Evolutionary conservation across 2,797 vertebrate species (phyloP).

Genomic region (Chelon labrosus): DNA sequence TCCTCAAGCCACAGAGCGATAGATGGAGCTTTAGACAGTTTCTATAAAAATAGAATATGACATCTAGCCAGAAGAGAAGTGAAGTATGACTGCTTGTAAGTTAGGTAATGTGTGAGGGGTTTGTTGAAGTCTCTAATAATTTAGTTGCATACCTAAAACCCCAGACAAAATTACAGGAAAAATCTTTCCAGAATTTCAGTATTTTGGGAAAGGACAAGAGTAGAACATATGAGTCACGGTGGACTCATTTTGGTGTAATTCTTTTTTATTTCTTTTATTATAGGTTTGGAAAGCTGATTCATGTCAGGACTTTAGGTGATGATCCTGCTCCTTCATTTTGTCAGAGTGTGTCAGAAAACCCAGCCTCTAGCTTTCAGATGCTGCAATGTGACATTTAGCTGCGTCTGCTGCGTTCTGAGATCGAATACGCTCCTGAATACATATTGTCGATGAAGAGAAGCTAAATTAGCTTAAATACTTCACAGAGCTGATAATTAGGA

Average conservation of each 20-base stretch:
- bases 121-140: too few species aligned
- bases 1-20: too few species aligned
- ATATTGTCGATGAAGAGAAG: conserved; percentile 37
- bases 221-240: conserved; percentile 27
- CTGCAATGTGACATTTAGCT: conserved; percentile 25
- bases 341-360: background rate
- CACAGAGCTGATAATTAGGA: conserved; percentile 1
- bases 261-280: conserved; percentile 1
- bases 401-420: background rate
- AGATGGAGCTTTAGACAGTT: too few species aligned
- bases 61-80: too few species aligned
- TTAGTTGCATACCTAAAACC: too few species aligned
- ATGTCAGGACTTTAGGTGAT: background rate
- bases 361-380: background rate
- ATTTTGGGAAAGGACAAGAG: too few species aligned
- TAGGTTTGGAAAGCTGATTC: conserved; percentile 37
- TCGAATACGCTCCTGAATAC: background rate
- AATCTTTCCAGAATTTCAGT: too few species aligned
- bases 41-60: too few species aligned
- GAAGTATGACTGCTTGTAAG: too few species aligned
- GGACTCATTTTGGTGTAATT: conserved; percentile 30
- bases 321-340: too few species aligned
- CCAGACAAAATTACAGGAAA: too few species aligned
- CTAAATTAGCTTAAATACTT: conserved; percentile 61
- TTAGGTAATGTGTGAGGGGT: too few species aligned